phyloP scores from a whole-genome alignment of 2,797 vertebrate genomes.

The Buphagus erythrorhynchus region DNA sequence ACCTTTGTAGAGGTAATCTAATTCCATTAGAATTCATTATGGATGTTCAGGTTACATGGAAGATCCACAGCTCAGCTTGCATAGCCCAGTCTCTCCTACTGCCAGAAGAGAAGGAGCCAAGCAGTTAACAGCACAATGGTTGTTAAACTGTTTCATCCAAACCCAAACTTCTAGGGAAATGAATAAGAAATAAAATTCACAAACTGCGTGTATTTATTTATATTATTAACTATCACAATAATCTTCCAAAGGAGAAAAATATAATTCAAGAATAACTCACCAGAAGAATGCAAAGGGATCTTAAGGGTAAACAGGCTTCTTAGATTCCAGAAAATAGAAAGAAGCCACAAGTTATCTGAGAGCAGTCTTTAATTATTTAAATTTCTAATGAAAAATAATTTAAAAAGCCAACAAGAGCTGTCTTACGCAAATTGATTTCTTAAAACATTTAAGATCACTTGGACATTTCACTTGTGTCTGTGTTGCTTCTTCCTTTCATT shows the following conservation, averaged over 20 bases:
- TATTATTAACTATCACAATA: not conserved
- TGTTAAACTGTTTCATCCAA: not conserved
- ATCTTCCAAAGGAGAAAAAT: not conserved
- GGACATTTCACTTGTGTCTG: not conserved
- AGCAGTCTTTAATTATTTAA: constrained; percentile 15
- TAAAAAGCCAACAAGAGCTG: not conserved
- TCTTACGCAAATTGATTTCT: not conserved
- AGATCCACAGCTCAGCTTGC: not conserved
- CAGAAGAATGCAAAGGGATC: not conserved
- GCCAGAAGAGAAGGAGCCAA: not conserved
- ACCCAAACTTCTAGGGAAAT: not conserved
- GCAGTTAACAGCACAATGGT: not conserved
- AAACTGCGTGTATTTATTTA: not conserved
- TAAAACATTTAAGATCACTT: constrained; percentile 31
- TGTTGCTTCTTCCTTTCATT: not conserved
- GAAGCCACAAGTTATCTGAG: not conserved
- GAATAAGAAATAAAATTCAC: not conserved
- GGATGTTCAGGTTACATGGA: not conserved
- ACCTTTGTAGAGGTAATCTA: not conserved
- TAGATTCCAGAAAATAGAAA: not conserved
- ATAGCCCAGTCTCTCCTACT: not conserved
- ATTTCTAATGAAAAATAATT: constrained; percentile 43
- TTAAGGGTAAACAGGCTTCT: not conserved
- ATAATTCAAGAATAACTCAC: not conserved
- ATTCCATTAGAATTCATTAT: constrained; percentile 10